Evolutionary conservation across 2,888 invertebrate genomes (phyloP).

Genomic region (Orthosia gracilis): DNA sequence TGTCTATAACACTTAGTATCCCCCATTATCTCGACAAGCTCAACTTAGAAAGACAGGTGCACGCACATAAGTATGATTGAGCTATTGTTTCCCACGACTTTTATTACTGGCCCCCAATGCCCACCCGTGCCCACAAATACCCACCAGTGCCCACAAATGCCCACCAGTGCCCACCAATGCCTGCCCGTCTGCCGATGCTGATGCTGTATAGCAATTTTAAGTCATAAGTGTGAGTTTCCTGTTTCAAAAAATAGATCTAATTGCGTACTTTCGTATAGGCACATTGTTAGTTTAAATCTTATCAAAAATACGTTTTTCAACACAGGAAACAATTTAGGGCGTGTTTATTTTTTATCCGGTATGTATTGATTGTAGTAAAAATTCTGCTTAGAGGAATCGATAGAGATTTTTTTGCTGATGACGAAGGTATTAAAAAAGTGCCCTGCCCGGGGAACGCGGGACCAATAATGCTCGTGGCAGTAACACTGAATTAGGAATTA

Average conservation of each 20-base stretch:
- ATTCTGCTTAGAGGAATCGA: too few relatives aligned
- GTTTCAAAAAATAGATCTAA: too few relatives aligned
- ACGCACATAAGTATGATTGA: slow-evolving; percentile 85
- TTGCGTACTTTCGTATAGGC: too few relatives aligned
- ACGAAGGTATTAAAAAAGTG: too few relatives aligned
- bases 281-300: too few relatives aligned
- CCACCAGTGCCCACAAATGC: neutral
- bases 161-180: slow-evolving; percentile 9
- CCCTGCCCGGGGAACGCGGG: slow-evolving; percentile 21
- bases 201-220: too few relatives aligned
- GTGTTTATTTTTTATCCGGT: too few relatives aligned
- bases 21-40: slow-evolving; percentile 64
- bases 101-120: slow-evolving; percentile 57
- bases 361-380: too few relatives aligned
- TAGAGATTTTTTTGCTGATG: too few relatives aligned
- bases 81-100: slow-evolving; percentile 89
- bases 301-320: too few relatives aligned
- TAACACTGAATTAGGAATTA: slow-evolving; percentile 35
- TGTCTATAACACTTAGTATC: slow-evolving; percentile 66
- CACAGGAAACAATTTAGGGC: too few relatives aligned
- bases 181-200: neutral
- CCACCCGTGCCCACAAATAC: neutral
- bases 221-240: too few relatives aligned
- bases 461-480: slow-evolving; percentile 49
- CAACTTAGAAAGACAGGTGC: slow-evolving; percentile 84